Conservation (phyloP, 2,888 invertebrate species). For the Hyppa rectilinea region DNA sequence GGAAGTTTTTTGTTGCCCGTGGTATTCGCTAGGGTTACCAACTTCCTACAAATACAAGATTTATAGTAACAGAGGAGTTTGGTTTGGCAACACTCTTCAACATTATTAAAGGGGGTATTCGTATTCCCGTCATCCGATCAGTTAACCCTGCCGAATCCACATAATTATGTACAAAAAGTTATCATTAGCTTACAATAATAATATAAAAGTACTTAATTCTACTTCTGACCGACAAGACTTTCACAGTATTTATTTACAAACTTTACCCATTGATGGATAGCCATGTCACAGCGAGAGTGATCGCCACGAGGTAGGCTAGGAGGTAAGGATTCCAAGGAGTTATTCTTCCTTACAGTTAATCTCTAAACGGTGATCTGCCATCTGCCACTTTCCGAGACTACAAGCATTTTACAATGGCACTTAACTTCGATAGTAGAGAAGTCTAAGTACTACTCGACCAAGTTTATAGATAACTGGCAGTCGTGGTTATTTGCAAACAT, state of each 20-base stretch:
- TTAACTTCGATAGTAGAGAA: background rate
- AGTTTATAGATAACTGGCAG: background rate
- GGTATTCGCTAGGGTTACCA: background rate
- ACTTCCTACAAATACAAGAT: background rate
- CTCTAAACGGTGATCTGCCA: background rate
- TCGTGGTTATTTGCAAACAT: background rate
- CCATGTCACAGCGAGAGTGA: background rate
- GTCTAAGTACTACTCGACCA: background rate
- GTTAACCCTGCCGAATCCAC: background rate
- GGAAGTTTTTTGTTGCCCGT: constrained; percentile 33
- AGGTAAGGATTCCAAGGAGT: constrained; percentile 6
- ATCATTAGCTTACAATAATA: background rate
- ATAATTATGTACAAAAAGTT: background rate
- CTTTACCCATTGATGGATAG: background rate
- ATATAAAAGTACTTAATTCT: background rate
- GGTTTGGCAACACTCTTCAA: background rate
- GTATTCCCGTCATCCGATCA: background rate
- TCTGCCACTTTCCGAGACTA: background rate
- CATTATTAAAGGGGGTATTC: too few relatives aligned
- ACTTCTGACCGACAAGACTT: background rate
- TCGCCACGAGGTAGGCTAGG: background rate
- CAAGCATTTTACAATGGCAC: background rate
- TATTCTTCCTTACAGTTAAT: background rate
- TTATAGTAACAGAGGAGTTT: background rate
- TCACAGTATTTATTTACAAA: background rate